Base-by-base conservation (phyloP, 2,888 invertebrate species). In the Ectobius pallidus region DNA sequence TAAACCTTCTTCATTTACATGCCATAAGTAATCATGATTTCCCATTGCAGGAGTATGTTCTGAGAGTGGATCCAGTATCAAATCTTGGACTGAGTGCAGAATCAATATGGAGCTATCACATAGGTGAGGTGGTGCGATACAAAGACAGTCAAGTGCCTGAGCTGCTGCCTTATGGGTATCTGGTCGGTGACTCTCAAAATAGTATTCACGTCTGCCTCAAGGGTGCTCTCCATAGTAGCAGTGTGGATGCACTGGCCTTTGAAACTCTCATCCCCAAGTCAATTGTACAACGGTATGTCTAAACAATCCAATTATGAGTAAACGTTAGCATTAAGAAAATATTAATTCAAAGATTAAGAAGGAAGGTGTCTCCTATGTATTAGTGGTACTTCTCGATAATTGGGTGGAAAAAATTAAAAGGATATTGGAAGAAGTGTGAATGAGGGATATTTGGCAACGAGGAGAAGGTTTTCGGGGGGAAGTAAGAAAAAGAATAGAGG, bases 181-280 rank as follows among this genome's bases (percentile, higher is more conserved):
- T 96, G 16, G 91, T 96, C 11, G 87, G 87, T 75, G 86, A 87
- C 75, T 82, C 82, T 58, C 84, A 83, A 74, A 83, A 81, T 76
- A 84, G 84, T 78, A 84, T 86, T 70, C 80, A 82, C 63, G 80
- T 88, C 58, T 83, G 83, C 76, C 81, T 88, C 46, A 86, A 85
- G 81, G 84, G 82, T 71, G 93, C 94, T 75, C 91, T 93, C 25
- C 92, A 92, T 77, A 92, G 92, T 30, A 88, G 94, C 77, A 94
- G 95, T 80, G 92, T 99, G 77, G 98, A 99, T 81, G 88, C 97
- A 32, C 86, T 99, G 78, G 95, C 96, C 9, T 97, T 98, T 81
- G 97, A 98, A 84, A 97, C 97, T 72, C 87, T 98, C 76, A 96
- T 97, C 83, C 97, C 98, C 77, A 94, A 97, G 85, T 94, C 96